Conservation (phyloP, 2,113 vertebrate genomes). For the Raja brachyura region DNA sequence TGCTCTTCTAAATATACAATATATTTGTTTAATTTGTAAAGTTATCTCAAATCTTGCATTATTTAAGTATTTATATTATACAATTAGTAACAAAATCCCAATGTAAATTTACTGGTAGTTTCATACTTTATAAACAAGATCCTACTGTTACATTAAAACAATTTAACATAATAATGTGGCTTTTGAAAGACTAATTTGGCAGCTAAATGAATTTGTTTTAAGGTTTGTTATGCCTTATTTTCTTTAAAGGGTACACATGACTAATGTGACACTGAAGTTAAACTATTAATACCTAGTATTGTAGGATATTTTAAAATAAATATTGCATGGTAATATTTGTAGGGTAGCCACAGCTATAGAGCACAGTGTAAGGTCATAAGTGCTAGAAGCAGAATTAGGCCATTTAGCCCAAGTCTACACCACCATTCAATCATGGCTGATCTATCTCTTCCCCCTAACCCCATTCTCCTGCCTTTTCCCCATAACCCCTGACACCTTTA, state of each 20-base stretch:
- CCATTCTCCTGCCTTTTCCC: too few species aligned
- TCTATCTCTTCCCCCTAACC: too few species aligned
- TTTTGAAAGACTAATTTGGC: background rate
- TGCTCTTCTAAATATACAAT: background rate
- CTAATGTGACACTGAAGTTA: background rate
- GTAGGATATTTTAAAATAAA: background rate
- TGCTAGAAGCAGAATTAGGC: too few species aligned
- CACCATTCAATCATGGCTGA: too few species aligned
- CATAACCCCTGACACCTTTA: too few species aligned
- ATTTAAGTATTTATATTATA: background rate
- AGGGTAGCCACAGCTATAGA: background rate
- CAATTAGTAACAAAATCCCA: background rate
- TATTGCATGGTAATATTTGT: background rate
- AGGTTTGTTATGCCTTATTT: background rate
- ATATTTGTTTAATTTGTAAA: background rate
- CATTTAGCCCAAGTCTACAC: too few species aligned
- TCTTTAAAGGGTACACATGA: background rate
- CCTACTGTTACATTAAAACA: background rate
- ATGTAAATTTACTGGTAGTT: background rate
- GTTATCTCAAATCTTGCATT: background rate
- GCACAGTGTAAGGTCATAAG: too few species aligned
- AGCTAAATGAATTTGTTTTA: background rate
- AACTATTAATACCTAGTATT: background rate
- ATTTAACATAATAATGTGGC: background rate
- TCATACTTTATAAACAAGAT: background rate